Evolutionary conservation across 2,888 invertebrate genomes (phyloP).

Genomic region (Rhyacophila evoluta): DNA sequence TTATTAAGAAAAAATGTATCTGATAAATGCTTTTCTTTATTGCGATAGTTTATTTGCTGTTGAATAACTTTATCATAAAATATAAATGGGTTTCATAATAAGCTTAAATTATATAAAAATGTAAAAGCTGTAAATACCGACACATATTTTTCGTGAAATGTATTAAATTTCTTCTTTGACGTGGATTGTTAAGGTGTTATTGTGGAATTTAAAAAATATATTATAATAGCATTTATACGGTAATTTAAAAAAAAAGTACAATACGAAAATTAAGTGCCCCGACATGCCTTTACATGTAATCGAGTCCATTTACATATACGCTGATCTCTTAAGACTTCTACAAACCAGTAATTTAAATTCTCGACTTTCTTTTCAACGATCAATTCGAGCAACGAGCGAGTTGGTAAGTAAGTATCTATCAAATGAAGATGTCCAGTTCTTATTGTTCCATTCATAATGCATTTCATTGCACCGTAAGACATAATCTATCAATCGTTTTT

Average conservation of each 20-base stretch:
- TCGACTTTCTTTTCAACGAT: background rate
- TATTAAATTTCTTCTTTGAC: no score
- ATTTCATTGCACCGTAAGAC: background rate
- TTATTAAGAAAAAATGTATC: no score
- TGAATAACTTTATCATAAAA: no score
- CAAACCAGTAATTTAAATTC: conserved; percentile 19
- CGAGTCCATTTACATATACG: background rate
- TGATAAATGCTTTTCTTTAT: no score
- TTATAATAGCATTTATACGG: background rate
- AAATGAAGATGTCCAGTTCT: background rate
- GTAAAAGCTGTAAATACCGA: no score
- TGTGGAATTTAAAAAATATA: background rate
- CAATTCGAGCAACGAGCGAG: background rate
- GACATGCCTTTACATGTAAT: conserved; percentile 6
- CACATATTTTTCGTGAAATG: no score
- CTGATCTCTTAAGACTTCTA: background rate
- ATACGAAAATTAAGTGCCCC: background rate
- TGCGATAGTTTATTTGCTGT: no score
- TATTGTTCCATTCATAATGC: background rate
- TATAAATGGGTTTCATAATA: no score
- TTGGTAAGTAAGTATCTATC: background rate
- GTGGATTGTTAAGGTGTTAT: no score
- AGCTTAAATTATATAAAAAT: no score
- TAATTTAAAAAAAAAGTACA: background rate
- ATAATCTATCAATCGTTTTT: conserved; percentile 5